Evolutionary conservation across 2,113 vertebrate species (phyloP).

Genomic region (Lampris megalopsis): DNA sequence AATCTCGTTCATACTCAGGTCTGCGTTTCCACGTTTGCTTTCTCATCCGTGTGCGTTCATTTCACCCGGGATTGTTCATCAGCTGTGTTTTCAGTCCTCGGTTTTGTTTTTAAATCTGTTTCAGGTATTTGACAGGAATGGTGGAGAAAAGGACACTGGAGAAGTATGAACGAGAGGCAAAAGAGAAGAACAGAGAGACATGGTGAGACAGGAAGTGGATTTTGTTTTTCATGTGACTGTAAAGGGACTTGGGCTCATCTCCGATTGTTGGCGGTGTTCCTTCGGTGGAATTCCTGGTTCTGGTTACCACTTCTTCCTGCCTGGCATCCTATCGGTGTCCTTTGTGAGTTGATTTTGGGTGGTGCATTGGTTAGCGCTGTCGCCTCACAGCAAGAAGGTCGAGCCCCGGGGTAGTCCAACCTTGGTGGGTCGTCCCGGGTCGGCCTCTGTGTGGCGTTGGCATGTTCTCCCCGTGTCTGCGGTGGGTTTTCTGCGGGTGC

Average conservation of each 20-base stretch:
- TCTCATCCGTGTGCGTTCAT: neutral
- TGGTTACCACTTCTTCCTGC: neutral
- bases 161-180: constrained; percentile 99
- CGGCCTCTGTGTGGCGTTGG: too few species aligned
- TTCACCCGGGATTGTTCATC: neutral
- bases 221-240: too few species aligned
- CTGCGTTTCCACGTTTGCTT: neutral
- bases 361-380: too few species aligned
- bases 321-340: neutral
- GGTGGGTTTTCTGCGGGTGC: too few species aligned
- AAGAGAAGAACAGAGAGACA: constrained; percentile 99
- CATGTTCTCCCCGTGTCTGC: too few species aligned
- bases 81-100: neutral
- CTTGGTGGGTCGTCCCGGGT: too few species aligned
- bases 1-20: too few species aligned
- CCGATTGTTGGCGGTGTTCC: neutral
- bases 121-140: constrained; percentile 98
- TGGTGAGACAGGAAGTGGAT: constrained; percentile 82
- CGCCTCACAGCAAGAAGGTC: too few species aligned
- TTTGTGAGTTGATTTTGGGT: too few species aligned
- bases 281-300: neutral
- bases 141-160: constrained; percentile 99
- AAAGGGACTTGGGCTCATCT: too few species aligned
- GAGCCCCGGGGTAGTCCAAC: too few species aligned
- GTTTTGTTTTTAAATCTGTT: constrained; percentile 7